A percentile compares a stretch with the other conserved stretches of the same genome.
These are phyloP conservation scores for Cyanoramphus novaezelandiae DNA, from an alignment of 2,113 vertebrate species.

Conservation along the genomic window DNA sequence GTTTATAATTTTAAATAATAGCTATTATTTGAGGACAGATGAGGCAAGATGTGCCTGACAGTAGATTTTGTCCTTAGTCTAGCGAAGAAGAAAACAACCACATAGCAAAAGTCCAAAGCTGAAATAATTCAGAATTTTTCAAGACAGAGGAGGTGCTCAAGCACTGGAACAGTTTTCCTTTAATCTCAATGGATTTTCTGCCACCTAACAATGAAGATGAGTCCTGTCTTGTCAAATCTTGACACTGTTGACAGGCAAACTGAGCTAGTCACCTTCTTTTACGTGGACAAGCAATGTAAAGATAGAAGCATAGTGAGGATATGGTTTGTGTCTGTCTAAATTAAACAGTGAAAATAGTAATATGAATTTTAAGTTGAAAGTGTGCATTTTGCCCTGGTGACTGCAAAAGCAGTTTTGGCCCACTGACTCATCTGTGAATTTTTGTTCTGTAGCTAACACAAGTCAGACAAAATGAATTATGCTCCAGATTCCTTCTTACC, in stretches of 20 bases:
- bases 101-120: neutral
- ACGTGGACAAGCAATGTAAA: neutral
- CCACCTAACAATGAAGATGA: neutral
- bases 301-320: neutral
- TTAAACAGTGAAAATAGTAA: neutral
- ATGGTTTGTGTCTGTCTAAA: neutral
- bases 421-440: neutral
- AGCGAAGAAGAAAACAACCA: neutral
- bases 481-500: neutral
- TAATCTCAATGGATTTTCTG: neutral
- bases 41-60: neutral
- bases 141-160: neutral
- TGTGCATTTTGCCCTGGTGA: neutral
- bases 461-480: neutral
- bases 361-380: neutral
- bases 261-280: neutral
- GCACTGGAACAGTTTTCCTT: neutral
- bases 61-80: neutral
- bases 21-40: neutral
- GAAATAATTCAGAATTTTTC: neutral
- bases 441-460: neutral
- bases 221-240: neutral
- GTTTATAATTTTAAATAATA: neutral
- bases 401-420: neutral
- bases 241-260: neutral